phyloP scores from a whole-genome alignment of 2,113 vertebrate species.

The Hyperoodon ampullatus region DNA sequence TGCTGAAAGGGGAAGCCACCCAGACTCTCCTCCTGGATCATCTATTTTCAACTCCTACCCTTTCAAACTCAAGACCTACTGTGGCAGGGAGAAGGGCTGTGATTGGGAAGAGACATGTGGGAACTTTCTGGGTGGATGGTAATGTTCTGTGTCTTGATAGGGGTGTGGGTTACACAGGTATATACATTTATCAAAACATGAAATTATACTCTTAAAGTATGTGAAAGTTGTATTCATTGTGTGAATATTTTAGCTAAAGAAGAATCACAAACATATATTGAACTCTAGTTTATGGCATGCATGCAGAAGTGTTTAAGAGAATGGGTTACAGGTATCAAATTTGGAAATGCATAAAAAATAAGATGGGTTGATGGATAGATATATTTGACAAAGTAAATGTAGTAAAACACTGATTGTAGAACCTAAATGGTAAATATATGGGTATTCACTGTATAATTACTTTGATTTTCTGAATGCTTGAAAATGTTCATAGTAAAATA shows the following conservation, averaged over 20 bases:
- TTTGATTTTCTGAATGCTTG: constrained; percentile 36
- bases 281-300: not conserved
- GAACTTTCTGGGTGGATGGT: not conserved
- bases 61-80: constrained; percentile 28
- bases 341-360: constrained; percentile 41
- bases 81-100: not conserved
- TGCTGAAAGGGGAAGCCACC: not conserved
- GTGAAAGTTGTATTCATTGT: not conserved
- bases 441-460: not conserved
- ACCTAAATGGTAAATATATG: not conserved
- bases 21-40: not conserved
- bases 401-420: constrained; percentile 27
- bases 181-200: constrained; percentile 23
- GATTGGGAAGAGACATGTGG: not conserved
- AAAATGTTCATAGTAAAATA: constrained; percentile 20
- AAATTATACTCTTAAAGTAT: constrained; percentile 27
- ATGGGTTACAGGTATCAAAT: not conserved
- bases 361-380: not conserved
- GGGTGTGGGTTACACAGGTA: not conserved
- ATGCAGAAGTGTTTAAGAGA: constrained; percentile 8
- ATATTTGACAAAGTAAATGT: not conserved
- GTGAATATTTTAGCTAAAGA: constrained; percentile 37
- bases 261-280: not conserved
- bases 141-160: not conserved
- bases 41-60: constrained; percentile 32